These are phyloP conservation scores for Bergia puertoricense DNA, from an alignment of 92 coral and sea anemone genomes.

Conservation along the genomic window DNA sequence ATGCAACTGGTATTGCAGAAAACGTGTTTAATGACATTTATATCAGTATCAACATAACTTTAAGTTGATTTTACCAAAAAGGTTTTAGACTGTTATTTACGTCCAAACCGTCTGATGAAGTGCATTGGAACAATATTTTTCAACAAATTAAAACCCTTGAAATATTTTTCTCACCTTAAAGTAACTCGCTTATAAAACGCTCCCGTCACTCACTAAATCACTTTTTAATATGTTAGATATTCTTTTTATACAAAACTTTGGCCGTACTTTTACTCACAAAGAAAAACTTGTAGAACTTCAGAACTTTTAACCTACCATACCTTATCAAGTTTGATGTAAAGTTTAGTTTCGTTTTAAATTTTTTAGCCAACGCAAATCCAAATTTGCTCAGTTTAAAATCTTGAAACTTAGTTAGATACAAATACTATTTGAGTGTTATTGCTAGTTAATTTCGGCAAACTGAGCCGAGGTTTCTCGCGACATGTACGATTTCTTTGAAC, in stretches of 20 bases:
- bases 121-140: not conserved
- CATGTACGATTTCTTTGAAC: too few relatives aligned
- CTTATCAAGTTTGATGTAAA: conserved; percentile 2
- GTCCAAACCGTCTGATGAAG: not conserved
- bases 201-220: not conserved
- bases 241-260: not conserved
- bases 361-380: conserved; percentile 4
- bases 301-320: not conserved
- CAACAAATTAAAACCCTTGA: not conserved
- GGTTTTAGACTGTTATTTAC: not conserved
- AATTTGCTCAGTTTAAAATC: not conserved
- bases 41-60: not conserved
- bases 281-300: not conserved
- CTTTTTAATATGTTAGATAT: not conserved
- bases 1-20: not conserved
- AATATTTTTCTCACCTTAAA: not conserved
- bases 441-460: too few relatives aligned
- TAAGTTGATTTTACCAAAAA: not conserved
- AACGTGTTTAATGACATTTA: too few relatives aligned
- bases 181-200: not conserved
- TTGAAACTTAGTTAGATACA: not conserved
- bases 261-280: not conserved
- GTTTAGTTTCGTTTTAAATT: conserved; percentile 13
- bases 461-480: not conserved
- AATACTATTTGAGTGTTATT: not conserved